Evolutionary conservation across 2,113 vertebrate genomes (phyloP), one percentile per base, ranked within the genome.

Genomic region (Melospiza georgiana): DNA sequence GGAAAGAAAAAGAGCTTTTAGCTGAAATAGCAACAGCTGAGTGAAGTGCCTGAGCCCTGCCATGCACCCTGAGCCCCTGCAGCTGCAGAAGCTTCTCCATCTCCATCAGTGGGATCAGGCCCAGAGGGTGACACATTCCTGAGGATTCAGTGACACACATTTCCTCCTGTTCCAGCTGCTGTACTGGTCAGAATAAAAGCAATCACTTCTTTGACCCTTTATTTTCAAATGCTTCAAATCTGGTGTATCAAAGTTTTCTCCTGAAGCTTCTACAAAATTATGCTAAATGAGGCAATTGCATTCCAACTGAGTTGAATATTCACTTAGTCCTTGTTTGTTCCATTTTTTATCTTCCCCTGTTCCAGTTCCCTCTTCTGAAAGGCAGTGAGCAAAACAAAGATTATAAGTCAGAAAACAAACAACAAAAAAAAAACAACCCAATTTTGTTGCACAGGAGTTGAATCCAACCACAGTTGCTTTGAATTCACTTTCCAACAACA

Each of bases 11-110:
- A 27, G 5, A 49, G 49, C 59, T 92, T 86, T 88, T 72, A 81
- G 88, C 90, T 89, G 63, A 92, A 96, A 90, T 74, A 91, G 82
- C 80, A 93, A 58, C 68, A 84, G 92, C 75, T 86, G 61, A 61
- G 73, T 65, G 83, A 68, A 85, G 83, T 78, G 85, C 57, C 65
- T 93, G 85, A 93, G 80, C 88, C 86, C 86, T 90, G 76, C 83
- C n/a, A 43, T 84, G 94, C 68, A 82, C 81, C 90, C 73, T 66
- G 83, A 86, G 79, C 80, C 90, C 54, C 86, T 86, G 83, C 93
- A 95, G 92, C 90, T 71, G 57, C 68, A 78, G 75, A 49, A 55
- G 37, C 83, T 94, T 81, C 83, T 94, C 28, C 72, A 44, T 49
- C 92, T 84, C 81, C 72, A 41, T 67, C 49, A 46, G 4, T 23